Evolutionary conservation across 2,888 invertebrate genomes (phyloP), one percentile per base, ranked within the genome.

Genomic region (Spodoptera littoralis): DNA sequence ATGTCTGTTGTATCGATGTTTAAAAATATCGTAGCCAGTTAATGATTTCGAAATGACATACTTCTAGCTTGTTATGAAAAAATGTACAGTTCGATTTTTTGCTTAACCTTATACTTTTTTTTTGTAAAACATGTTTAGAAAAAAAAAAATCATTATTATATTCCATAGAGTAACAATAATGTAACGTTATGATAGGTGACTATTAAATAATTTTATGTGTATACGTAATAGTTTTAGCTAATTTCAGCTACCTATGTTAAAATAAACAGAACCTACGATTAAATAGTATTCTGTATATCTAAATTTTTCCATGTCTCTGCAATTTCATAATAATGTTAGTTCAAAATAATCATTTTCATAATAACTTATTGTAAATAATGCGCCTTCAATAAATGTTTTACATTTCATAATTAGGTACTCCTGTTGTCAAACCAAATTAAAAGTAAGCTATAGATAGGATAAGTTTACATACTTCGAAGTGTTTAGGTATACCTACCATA

Each of bases 1-100:
- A 72, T 72, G 53, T 72, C 58, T 72, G 72, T 72, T 69, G 66
- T 65, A 47, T 69, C 55, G 27, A 44, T 54, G 66, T 72, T 53
- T 67, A 45, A 22, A 53, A 60, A 46, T 48, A 13, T 55, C 18
- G 47, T 36, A 52, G 36, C 49, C 47, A 36, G 44, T 46, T 58
- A 41, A 58, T 50, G 41, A 71, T 41, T 53, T 43, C 53, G 12
- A 43, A 53, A 46, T 56, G 30, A 51, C 24, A 24, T 24, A 65
- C 11, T 50, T 57, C 30, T 54, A 58, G 69, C 36, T 12, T 30
- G 41, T 50, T 50, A 69, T 58, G 46, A 52, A 58, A 46, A 46
- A 30, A 53, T 49, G 48, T 65, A 65, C 53, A 65, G 66, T 65
- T 53, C 42, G n/a, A 47, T 45, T 69, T 36, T 36, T 73, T 54